Evolutionary conservation across 2,113 vertebrate genomes (phyloP).

Genomic region (Reinhardtius hippoglossoides): DNA sequence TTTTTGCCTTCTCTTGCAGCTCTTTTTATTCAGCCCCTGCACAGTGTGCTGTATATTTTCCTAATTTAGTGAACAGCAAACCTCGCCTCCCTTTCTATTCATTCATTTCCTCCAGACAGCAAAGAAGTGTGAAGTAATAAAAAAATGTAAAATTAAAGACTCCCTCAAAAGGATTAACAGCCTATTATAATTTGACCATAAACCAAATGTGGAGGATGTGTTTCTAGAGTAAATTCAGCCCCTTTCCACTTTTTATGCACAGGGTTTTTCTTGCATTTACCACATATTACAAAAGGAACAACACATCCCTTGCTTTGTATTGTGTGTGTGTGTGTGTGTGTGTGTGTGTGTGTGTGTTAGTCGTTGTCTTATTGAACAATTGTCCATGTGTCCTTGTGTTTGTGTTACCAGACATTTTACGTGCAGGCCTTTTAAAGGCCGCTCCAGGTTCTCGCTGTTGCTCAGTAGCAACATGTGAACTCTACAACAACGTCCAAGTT

Average conservation of each 20-base stretch:
- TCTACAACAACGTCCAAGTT: not conserved
- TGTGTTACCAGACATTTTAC: not conserved
- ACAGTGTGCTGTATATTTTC: not conserved
- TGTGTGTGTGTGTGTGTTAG: not conserved
- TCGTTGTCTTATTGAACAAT: too few species aligned
- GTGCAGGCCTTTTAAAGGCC: not conserved
- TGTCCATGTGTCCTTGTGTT: not conserved
- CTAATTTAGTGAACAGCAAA: not conserved
- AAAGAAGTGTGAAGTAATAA: not conserved
- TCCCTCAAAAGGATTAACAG: not conserved
- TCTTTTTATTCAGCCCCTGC: not conserved
- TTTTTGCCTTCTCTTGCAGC: not conserved
- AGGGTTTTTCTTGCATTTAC: not conserved
- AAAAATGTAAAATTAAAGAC: slow-evolving; percentile 11
- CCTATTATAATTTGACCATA: not conserved
- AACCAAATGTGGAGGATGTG: not conserved
- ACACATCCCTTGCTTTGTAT: not conserved
- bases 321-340: not conserved
- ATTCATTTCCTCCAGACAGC: not conserved
- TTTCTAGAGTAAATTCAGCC: not conserved
- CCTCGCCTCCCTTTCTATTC: not conserved
- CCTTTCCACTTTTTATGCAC: not conserved
- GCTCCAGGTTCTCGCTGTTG: not conserved
- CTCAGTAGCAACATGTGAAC: too few species aligned
- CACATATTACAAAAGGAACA: not conserved